Evolutionary conservation across 2,113 vertebrate genomes (phyloP), one percentile per base, ranked within the genome.

Genomic region (Antechinus stuartii): DNA sequence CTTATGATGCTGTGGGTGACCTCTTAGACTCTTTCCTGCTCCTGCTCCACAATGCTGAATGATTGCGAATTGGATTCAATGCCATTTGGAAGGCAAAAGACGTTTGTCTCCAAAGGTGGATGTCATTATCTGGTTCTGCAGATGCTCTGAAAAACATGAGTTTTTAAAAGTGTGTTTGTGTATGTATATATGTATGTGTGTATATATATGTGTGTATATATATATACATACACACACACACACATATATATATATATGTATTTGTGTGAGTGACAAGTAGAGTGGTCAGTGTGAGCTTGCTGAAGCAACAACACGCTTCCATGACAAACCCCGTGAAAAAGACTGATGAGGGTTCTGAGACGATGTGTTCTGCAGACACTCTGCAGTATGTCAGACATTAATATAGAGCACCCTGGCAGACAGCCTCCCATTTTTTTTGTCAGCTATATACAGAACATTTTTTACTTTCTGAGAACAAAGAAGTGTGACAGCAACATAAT

Each of bases 401-500:
- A 97, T 76, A 95, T 89, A 92, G 96, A 0, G 0, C 90, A 92
- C 14, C 55, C 93, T 96, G 97, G 97, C 97, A 98, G 96, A 68
- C 96, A 97, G 47, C 91, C 56, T 97, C 93, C 94, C 91, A 95
- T 96, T 98, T 98, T 98, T 54, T 98, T 96, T 98, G 94, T 94
- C 96, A 95, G 94, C 96, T 97, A 96, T 96, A 95, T 92, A 96
- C 90, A 89, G 96, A 96, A 54, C 35, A 93, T 96, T 93, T 95
- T 91, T 93, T 96, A 30, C 96, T 97, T 96, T 89, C 96, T 91
- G 94, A 97, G 96, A 98, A 98, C 96, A 98, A 97, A 96, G 96
- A 97, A 97, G 50, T 95, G 61, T 97, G 97, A 98, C 96, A 94
- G 94, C 97, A 97, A 91, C 95, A 97, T 97, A 97, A 98, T 91